Conservation (phyloP, 2,888 invertebrate genomes). For the Hypena proboscidalis region DNA sequence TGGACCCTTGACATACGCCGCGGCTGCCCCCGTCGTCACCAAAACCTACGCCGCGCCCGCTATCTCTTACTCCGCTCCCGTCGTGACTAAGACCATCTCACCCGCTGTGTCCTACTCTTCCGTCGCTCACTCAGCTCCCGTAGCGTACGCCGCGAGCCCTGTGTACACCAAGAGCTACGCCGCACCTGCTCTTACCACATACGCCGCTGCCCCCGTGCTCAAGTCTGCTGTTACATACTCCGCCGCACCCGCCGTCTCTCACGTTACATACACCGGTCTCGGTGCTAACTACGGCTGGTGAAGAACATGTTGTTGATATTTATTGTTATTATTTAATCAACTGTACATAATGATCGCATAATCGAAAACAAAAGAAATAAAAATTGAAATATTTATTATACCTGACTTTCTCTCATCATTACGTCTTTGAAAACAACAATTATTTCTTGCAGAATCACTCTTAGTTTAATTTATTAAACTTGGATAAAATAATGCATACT, state of each 20-base stretch:
- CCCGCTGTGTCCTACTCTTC: slow-evolving; percentile 54
- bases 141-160: slow-evolving; percentile 56
- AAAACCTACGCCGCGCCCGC: slow-evolving; percentile 44
- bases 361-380: neutral
- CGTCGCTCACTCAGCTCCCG: slow-evolving; percentile 45
- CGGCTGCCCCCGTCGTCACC: slow-evolving; percentile 53
- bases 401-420: neutral
- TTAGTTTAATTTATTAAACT: too few species aligned
- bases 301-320: slow-evolving; percentile 42
- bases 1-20: slow-evolving; percentile 35
- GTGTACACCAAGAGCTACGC: slow-evolving; percentile 45
- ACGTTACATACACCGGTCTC: slow-evolving; percentile 86
- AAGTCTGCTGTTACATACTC: slow-evolving; percentile 65
- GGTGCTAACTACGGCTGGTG: slow-evolving; percentile 79
- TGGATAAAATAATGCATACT: too few species aligned
- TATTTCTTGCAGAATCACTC: too few species aligned
- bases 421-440: too few species aligned
- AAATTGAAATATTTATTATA: neutral
- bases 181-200: slow-evolving; percentile 49
- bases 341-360: slow-evolving; percentile 28
- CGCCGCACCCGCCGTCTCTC: slow-evolving; percentile 63
- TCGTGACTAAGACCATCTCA: slow-evolving; percentile 46
- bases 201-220: slow-evolving; percentile 57
- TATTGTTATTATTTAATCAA: slow-evolving; percentile 12
- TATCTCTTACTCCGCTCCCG: slow-evolving; percentile 69